phyloP scores from a whole-genome alignment of 2,888 invertebrate genomes.

The Acleris laterana region DNA sequence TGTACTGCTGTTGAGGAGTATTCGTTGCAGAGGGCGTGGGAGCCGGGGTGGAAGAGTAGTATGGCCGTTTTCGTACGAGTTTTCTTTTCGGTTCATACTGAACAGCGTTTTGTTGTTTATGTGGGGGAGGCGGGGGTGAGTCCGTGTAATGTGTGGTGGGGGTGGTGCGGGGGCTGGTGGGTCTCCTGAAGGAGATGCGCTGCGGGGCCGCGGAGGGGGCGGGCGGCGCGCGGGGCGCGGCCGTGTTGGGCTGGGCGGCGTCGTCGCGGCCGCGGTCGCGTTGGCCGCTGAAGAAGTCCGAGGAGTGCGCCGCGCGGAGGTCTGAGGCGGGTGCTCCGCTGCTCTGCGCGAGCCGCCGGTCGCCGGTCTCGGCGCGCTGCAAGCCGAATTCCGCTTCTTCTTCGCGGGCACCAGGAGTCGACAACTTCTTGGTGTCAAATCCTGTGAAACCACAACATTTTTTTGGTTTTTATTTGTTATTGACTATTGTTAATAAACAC shows the following conservation, averaged over 20 bases:
- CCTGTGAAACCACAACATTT: conserved; percentile 59
- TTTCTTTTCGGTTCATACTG: conserved; percentile 72
- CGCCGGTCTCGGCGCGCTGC: conserved; percentile 89
- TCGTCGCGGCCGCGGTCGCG: conserved; percentile 78
- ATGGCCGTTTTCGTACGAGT: conserved; percentile 71
- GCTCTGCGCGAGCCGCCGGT: conserved; percentile 70
- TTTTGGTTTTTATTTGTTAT: conserved; percentile 34
- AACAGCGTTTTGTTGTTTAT: conserved; percentile 48
- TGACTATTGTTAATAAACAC: not conserved
- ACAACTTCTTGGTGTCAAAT: conserved; percentile 87
- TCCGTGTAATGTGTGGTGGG: conserved; percentile 56
- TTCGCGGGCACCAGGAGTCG: conserved; percentile 78
- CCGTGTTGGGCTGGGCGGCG: conserved; percentile 44
- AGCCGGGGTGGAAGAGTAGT: conserved; percentile 60
- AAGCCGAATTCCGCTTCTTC: conserved; percentile 89
- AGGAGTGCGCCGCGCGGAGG: conserved; percentile 89
- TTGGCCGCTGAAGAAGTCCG: conserved; percentile 88
- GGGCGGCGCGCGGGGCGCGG: conserved; percentile 42
- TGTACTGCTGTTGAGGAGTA: conserved; percentile 27
- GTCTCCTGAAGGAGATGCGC: conserved; percentile 66
- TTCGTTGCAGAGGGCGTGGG: conserved; percentile 55
- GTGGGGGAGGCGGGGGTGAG: conserved; percentile 48
- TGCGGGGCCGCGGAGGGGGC: conserved; percentile 47
- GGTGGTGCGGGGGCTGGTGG: conserved; percentile 70
- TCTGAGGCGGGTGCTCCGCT: conserved; percentile 78